Base-by-base conservation (phyloP, 2,113 vertebrate genomes). In the Syngnathus floridae region DNA sequence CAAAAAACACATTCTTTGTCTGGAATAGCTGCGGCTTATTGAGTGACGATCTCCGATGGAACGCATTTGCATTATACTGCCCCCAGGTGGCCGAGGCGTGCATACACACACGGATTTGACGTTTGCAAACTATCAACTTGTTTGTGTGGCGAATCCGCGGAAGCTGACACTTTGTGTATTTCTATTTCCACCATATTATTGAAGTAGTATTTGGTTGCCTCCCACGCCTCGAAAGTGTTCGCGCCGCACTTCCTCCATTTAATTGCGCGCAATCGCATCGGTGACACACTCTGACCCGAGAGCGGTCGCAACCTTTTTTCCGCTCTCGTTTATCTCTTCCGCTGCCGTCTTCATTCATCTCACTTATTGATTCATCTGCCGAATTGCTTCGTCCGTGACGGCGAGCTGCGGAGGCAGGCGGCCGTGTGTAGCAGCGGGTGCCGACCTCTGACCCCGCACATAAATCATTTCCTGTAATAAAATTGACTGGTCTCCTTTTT, bases 341-440 rank as follows among this genome's bases (percentile, higher is more conserved):
- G 19, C 65, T 56, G 74, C 70, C 73, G 38, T 73, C 75, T 69
- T 65, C 81, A 81, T 83, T 80, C 74, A 65, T 83, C 79, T 84
- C 65, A 21, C 71, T 73, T 78, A 81, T 82, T 81, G 83, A 86
- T 85, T 81, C 69, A 74, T 83, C 78, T 78, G 62, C 54, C 65
- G 68, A 75, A 86, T 85, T 75, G 81, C 82, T 82, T 84, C 76
- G 71, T 81, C 81, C 76, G 48, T 74, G 74, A 84, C 49, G 69
- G 58, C 22, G 66, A 73, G 45, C 11, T 41, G 2, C 70, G 21
- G 64, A 72, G 73, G 72, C 63, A 69, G 74, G 22, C 73, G 22
- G 62, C 66, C 37, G 66, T 72, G 14, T 71, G 45, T 49, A 21
- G 14, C 10, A 21, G 38, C 56, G 71, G 74, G 54, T n/a, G 21